These are phyloP conservation scores for Lepus americanus DNA, from an alignment of 2,113 vertebrate species.

Conservation along the genomic window DNA sequence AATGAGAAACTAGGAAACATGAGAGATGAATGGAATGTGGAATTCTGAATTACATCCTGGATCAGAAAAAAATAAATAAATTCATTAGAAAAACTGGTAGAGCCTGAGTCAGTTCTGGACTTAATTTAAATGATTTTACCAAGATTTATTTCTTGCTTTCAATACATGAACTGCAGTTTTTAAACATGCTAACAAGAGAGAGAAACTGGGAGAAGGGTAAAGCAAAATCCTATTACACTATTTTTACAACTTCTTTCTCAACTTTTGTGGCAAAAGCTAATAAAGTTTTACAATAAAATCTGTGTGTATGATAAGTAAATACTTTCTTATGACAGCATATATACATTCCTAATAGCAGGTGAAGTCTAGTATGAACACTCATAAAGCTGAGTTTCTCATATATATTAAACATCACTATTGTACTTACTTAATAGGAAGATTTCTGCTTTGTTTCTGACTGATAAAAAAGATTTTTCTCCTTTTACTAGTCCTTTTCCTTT, in stretches of 20 bases:
- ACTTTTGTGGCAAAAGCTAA: not conserved
- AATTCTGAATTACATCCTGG: not conserved
- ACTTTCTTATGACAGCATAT: not conserved
- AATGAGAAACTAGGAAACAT: not conserved
- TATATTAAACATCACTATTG: not conserved
- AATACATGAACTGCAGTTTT: not conserved
- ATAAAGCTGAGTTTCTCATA: not conserved
- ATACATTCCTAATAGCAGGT: not conserved
- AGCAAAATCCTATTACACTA: not conserved
- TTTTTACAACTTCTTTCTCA: not conserved
- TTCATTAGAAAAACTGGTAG: not conserved
- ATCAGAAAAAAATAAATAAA: not conserved
- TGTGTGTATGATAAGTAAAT: not conserved
- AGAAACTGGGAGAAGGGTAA: not conserved
- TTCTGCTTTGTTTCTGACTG: not conserved
- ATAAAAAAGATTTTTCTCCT: not conserved
- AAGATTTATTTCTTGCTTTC: not conserved
- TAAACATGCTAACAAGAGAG: not conserved
- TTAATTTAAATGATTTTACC: not conserved
- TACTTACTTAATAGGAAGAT: not conserved
- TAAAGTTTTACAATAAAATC: not conserved
- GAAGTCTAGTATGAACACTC: not conserved
- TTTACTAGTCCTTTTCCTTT: slow-evolving; percentile 10
- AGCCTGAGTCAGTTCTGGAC: not conserved
- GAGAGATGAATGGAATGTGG: not conserved